These are phyloP conservation scores for Cactoblastis cactorum DNA, from an alignment of 2,888 invertebrate genomes.

Conservation along the genomic window DNA sequence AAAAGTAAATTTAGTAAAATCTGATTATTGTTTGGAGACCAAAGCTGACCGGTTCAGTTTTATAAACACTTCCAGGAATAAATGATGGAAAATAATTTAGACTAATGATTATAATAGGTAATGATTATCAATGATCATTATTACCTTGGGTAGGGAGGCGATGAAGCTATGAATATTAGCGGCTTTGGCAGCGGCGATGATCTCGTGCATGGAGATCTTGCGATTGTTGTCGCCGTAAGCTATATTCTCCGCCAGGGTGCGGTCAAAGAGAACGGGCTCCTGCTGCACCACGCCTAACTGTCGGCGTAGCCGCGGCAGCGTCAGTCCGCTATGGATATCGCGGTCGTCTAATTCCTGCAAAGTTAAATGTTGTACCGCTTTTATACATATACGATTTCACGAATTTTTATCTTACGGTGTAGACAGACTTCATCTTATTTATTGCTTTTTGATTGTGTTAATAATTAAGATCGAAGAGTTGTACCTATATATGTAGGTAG, in stretches of 20 bases:
- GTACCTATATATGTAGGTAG: too few species aligned
- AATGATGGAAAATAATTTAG: too few species aligned
- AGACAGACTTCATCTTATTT: too few species aligned
- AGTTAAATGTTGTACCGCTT: neutral
- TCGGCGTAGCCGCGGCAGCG: slow-evolving; percentile 83
- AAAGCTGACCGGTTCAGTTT: too few species aligned
- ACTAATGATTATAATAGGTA: neutral
- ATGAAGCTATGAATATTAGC: slow-evolving; percentile 92
- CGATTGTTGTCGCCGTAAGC: slow-evolving; percentile 90
- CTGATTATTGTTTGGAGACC: too few species aligned
- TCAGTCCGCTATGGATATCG: slow-evolving; percentile 78
- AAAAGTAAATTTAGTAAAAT: too few species aligned
- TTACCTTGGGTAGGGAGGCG: slow-evolving; percentile 82
- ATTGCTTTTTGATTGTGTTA: too few species aligned
- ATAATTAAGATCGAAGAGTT: too few species aligned
- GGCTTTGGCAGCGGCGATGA: slow-evolving; percentile 85
- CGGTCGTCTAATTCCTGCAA: slow-evolving; percentile 74
- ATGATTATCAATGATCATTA: neutral
- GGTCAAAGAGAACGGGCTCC: slow-evolving; percentile 91
- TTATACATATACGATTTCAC: too few species aligned
- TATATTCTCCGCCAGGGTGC: slow-evolving; percentile 91
- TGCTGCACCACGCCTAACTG: slow-evolving; percentile 91
- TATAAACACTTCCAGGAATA: too few species aligned
- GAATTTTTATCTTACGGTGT: too few species aligned
- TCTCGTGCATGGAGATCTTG: slow-evolving; percentile 83